Percentiles rank a stretch among this genome's conserved stretches.
These are phyloP conservation scores for Propsilocerus akamusi DNA, from an alignment of 1,140 invertebrate genomes.

Conservation along the genomic window DNA sequence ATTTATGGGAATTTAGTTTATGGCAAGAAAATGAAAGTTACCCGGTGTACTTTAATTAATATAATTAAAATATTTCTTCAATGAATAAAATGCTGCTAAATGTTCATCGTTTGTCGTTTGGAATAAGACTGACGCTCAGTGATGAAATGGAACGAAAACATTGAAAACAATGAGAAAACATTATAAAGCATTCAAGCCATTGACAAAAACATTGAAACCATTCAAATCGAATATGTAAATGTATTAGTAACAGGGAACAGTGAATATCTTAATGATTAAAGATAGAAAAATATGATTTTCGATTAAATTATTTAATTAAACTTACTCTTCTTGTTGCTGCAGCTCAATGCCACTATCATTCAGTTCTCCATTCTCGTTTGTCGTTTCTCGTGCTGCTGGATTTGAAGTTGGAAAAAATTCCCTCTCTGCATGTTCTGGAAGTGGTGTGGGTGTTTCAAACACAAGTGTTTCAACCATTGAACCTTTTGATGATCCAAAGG, in stretches of 20 bases:
- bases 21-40: too few relatives aligned
- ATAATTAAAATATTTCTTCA: too few relatives aligned
- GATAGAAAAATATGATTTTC: too few relatives aligned
- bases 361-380: too few relatives aligned
- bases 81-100: too few relatives aligned
- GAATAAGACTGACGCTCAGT: neutral
- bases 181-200: neutral
- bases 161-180: neutral
- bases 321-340: conserved; percentile 42
- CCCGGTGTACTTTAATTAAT: too few relatives aligned
- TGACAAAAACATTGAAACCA: neutral
- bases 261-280: too few relatives aligned
- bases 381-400: conserved; percentile 11
- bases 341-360: conserved; percentile 23
- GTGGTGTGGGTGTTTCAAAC: conserved; percentile 60
- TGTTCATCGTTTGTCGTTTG: too few relatives aligned
- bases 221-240: neutral
- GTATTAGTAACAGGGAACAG: too few relatives aligned
- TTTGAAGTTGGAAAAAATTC: conserved; percentile 13
- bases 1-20: too few relatives aligned
- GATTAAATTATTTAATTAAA: too few relatives aligned
- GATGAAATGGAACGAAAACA: neutral
- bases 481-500: conserved; percentile 80
- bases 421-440: conserved; percentile 44
- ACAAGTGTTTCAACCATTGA: conserved; percentile 89